Base-by-base conservation (phyloP, 2,888 invertebrate species). In the Cryptophagus acutangulus region DNA sequence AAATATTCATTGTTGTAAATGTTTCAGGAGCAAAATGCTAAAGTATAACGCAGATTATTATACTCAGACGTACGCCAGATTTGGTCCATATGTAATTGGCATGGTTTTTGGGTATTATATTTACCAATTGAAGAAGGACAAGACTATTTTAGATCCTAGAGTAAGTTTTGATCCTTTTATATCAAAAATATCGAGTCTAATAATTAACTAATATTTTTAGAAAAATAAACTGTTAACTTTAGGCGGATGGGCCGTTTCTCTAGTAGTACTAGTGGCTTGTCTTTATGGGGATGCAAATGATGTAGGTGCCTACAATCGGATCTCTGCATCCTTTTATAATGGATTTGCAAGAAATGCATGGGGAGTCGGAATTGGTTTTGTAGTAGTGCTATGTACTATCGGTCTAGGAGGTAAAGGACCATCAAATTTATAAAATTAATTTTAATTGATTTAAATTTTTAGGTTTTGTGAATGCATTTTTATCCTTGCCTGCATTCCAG, bases 401-500 rank as follows among this genome's bases (percentile, higher is more conserved):
- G 30, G 17, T 10, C n/a, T 25, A 18, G 37, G 37, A 15, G 31
- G 31, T 20, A 20, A 20, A 20, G 24, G 6, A 8, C 6, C 6
- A 20, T n/a, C 6, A 8, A 20, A n/a, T 8, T 6, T 20, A 20
- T n/a, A 20, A 6, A 8, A 20, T 8, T 6, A 20, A 20, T 20
- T 20, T 8, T 20, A 8, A 20, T n/a, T 8, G 24, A 6, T 20
- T 20, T n/a, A n/a, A n/a, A 8, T 20, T 20, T 20, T n/a, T n/a
- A 8, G 41, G 41, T 30, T 17, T 38, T n/a, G 25, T 46, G 16
- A 38, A 46, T 24, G 20, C 17, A 68, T 71, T 75, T 45, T 59
- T 75, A 0, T 73, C 73, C 0, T 57, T 71, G 1, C 50, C 57
- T 2, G 46, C 74, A 29, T 75, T 75, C 70, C 71, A 73, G 56